Evolutionary conservation across 2,113 vertebrate species (phyloP), one percentile per base, ranked within the genome.

Genomic region (Synodontis membranacea): DNA sequence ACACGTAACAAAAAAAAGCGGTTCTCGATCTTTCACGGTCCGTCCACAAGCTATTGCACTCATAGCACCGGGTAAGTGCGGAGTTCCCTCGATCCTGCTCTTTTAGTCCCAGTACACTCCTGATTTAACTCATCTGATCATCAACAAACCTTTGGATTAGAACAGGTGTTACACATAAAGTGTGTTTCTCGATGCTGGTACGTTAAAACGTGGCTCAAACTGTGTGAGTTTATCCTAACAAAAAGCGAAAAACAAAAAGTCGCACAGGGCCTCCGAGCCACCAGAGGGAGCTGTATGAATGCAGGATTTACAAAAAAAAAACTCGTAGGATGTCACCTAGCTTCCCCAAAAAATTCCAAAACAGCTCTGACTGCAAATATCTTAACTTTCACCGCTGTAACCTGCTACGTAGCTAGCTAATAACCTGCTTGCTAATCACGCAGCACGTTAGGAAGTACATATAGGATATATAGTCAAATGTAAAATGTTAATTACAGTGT

Each of bases 11-110:
- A 88, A 94, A 90, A 88, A 94, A 85, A 87, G 80, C 91, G 92
- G 90, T 91, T 92, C 89, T 93, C 80, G 91, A 78, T 34, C 74
- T 88, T 93, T 94, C 93, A 94, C 92, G 93, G 86, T 89, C 87
- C 89, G 87, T 91, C 88, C 87, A 95, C 90, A 96, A 94, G 93
- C 95, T 96, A 96, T 96, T 94, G 95, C 96, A 97, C 96, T 87
- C 94, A 86, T 90, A 89, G 93, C 93, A 95, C 17, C 21, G 25
- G 31, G 5, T 14, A 54, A 39, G 37, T 58, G 46, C 31, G 5
- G n/a, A 9, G n/a, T 37, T 68, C 15, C 62, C 60, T 48, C 42
- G 1, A 15, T 76, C 44, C 74, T 76, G 74, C 74, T 31, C 46
- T 31, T 48, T 50, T 21, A 76, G 46, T 76, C 82, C 31, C 31